A percentile compares a stretch with the other conserved stretches of the same genome.
Evolutionary conservation across 1,140 invertebrate genomes (phyloP).

Genomic region (Pentalonia nigronervosa): DNA sequence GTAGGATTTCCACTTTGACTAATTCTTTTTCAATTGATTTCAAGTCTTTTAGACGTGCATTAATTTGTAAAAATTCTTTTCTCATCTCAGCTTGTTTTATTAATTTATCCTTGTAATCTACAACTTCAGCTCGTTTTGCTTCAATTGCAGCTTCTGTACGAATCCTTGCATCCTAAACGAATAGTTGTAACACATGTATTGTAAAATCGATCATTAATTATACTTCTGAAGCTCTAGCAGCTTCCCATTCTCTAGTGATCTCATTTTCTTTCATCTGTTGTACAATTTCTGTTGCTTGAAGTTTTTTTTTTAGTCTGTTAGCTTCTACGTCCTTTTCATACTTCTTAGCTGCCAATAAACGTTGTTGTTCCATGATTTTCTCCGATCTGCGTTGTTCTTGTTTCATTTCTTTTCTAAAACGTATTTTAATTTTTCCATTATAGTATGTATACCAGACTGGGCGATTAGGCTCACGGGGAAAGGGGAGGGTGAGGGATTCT

Average conservation of each 20-base stretch:
- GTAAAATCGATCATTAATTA: neutral
- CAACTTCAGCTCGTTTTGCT: conserved; percentile 68
- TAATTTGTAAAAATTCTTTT: conserved; percentile 29
- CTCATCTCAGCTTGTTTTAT: conserved; percentile 62
- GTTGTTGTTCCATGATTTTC: conserved; percentile 70
- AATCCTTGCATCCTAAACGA: conserved; percentile 22
- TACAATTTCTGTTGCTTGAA: conserved; percentile 65
- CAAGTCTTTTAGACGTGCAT: neutral
- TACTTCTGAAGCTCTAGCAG: conserved; percentile 61
- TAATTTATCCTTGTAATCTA: conserved; percentile 64
- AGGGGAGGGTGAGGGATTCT: no score
- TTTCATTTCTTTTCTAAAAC: conserved; percentile 65
- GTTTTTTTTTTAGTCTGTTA: conserved; percentile 63
- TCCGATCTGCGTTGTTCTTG: conserved; percentile 70
- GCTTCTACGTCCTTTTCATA: conserved; percentile 5
- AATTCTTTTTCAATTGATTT: conserved; percentile 67
- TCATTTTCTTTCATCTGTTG: conserved; percentile 64
- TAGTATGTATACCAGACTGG: neutral
- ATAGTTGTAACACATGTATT: neutral
- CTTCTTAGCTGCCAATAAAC: neutral
- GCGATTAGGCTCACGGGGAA: no score
- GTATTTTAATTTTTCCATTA: neutral
- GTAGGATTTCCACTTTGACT: conserved; percentile 63
- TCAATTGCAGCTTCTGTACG: conserved; percentile 65
- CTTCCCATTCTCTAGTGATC: conserved; percentile 62